phyloP scores from a whole-genome alignment of 2,797 vertebrate genomes.

The Scleropages formosus region DNA sequence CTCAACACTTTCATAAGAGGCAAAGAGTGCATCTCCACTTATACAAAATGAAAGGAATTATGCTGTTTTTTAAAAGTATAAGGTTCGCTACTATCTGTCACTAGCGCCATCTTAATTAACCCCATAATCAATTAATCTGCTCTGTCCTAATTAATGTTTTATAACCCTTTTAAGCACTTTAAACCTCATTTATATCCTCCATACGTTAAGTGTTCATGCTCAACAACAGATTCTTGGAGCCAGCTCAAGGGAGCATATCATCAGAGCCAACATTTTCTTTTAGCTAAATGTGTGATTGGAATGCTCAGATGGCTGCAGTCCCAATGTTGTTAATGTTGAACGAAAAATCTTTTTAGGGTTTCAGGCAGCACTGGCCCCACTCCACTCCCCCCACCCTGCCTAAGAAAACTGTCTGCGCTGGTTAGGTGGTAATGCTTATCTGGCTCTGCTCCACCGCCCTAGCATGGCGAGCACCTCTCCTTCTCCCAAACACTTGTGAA shows the following conservation, averaged over 20 bases:
- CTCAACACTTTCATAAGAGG: not conserved
- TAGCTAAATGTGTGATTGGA: conserved; percentile 10
- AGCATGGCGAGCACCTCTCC: not conserved
- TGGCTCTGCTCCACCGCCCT: not conserved
- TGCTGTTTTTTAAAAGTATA: not conserved
- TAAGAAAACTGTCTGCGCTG: not conserved
- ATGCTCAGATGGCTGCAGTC: conserved; percentile 9
- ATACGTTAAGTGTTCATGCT: not conserved
- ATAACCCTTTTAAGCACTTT: conserved; percentile 6
- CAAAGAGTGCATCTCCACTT: not conserved
- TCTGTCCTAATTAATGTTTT: not conserved
- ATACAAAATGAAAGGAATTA: not conserved
- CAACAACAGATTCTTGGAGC: not conserved
- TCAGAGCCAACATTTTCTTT: conserved; percentile 17
- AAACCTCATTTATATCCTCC: conserved; percentile 6
- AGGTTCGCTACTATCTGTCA: too few species aligned
- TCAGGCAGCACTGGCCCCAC: not conserved
- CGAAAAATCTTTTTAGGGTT: conserved; percentile 16
- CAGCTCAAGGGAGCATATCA: conserved; percentile 5
- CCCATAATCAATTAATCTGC: conserved; percentile 5
- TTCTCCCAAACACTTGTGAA: not conserved
- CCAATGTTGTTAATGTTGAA: conserved; percentile 14
- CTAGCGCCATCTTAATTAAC: not conserved
- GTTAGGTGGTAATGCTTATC: conserved; percentile 11
- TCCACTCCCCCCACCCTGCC: conserved; percentile 2